phyloP scores from a whole-genome alignment of 1,140 invertebrate genomes.

The Antheraea pernyi region DNA sequence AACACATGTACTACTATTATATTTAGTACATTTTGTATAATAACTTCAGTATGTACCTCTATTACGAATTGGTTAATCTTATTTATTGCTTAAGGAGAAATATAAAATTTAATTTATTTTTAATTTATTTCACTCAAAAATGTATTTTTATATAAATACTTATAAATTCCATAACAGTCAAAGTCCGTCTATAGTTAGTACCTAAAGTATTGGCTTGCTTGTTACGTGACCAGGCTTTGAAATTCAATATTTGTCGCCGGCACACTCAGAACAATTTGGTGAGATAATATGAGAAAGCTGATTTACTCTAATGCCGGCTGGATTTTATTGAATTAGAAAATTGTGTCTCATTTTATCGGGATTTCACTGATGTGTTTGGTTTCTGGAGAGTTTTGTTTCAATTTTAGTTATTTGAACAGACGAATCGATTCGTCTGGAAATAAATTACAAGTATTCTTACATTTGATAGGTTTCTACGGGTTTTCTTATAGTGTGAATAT shows the following conservation, averaged over 20 bases:
- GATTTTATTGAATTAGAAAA: constrained; percentile 17
- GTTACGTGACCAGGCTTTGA: constrained; percentile 21
- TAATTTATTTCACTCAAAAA: too few relatives aligned
- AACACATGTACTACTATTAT: too few relatives aligned
- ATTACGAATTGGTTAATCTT: too few relatives aligned
- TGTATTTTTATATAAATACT: neutral
- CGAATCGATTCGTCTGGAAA: neutral
- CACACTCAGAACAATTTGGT: constrained; percentile 19
- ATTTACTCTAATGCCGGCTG: constrained; percentile 19
- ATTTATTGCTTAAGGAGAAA: too few relatives aligned
- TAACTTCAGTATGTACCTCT: too few relatives aligned
- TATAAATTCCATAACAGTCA: neutral
- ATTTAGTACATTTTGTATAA: too few relatives aligned
- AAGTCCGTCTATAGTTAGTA: neutral
- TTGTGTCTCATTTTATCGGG: neutral
- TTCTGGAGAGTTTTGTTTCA: neutral
- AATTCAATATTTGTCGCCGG: constrained; percentile 20
- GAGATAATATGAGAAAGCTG: constrained; percentile 27
- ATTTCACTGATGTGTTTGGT: neutral
- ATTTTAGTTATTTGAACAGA: neutral
- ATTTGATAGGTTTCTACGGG: too few relatives aligned
- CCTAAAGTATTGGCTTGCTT: neutral
- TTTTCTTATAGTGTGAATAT: neutral
- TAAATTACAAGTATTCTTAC: neutral
- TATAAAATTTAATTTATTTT: too few relatives aligned